These are phyloP conservation scores for Rosalia funebris DNA, from an alignment of 2,888 invertebrate genomes.

Conservation along the genomic window DNA sequence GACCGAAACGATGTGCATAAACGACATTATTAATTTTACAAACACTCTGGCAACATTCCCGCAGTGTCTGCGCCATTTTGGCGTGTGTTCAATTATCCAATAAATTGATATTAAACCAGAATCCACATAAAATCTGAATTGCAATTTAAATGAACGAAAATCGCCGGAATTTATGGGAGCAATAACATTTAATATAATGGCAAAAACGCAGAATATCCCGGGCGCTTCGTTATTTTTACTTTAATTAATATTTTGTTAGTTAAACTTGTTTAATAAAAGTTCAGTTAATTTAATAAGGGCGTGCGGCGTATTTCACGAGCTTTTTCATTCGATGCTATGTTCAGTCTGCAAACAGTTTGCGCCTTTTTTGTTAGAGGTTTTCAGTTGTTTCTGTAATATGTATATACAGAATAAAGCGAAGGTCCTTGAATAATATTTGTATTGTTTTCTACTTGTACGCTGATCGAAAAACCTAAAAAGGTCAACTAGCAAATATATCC, in stretches of 20 bases:
- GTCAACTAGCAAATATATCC: too few relatives aligned
- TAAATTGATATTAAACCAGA: constrained; percentile 21
- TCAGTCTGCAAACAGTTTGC: not conserved
- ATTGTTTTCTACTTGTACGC: too few relatives aligned
- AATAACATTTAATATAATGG: constrained; percentile 32
- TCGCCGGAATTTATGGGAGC: constrained; percentile 27
- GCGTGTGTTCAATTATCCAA: constrained; percentile 14
- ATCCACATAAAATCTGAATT: constrained; percentile 18
- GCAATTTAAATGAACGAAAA: constrained; percentile 31
- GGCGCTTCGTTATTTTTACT: constrained; percentile 33
- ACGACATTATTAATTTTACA: constrained; percentile 23
- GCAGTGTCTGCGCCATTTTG: constrained; percentile 15
- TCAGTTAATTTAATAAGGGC: constrained; percentile 42
- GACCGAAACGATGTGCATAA: not conserved
- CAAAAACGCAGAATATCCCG: constrained; percentile 26
- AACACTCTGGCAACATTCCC: constrained; percentile 3
- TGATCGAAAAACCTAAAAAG: too few relatives aligned
- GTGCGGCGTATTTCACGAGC: constrained; percentile 13
- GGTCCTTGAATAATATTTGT: too few relatives aligned
- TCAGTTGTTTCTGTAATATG: too few relatives aligned
- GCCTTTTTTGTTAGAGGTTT: too few relatives aligned
- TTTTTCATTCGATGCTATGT: constrained; percentile 1
- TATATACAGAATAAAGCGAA: too few relatives aligned
- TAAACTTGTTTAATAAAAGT: constrained; percentile 43
- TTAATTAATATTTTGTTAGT: constrained; percentile 39